These are phyloP conservation scores for Gallinago paraguaiae DNA, from an alignment of 2,113 vertebrate genomes.

Conservation along the genomic window DNA sequence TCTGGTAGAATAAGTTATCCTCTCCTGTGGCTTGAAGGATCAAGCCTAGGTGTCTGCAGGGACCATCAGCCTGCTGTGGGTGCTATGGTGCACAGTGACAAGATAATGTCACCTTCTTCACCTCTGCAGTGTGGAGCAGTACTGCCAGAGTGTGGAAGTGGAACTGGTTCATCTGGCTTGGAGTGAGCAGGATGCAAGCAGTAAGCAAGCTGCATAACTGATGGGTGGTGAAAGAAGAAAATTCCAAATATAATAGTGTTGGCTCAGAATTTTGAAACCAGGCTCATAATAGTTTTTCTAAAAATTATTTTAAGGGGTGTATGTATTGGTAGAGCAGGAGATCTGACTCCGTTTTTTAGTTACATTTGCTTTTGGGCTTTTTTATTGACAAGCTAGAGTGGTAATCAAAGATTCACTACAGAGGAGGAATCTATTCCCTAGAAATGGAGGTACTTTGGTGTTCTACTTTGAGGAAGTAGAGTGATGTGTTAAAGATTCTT, in stretches of 20 bases:
- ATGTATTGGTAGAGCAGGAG: neutral
- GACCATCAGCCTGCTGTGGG: neutral
- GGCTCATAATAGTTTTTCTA: neutral
- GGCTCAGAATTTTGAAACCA: neutral
- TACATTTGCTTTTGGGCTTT: neutral
- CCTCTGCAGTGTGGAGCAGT: neutral
- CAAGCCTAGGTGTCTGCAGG: neutral
- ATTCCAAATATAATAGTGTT: neutral
- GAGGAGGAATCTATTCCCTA: neutral
- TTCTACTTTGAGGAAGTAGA: neutral
- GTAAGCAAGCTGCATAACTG: neutral
- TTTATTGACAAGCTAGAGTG: neutral
- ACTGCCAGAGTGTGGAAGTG: neutral
- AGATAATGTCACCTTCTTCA: neutral
- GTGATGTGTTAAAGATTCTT: neutral
- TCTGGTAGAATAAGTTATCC: neutral
- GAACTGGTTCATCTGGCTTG: neutral
- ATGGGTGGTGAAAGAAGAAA: neutral
- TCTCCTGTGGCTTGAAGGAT: neutral
- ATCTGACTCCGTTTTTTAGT: neutral
- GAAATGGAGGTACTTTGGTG: neutral
- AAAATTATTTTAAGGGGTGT: neutral
- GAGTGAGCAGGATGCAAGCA: neutral
- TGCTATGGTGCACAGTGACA: neutral
- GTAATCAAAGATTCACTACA: neutral